phyloP scores from a whole-genome alignment of 2,888 invertebrate genomes.

The Amphipyra berbera region DNA sequence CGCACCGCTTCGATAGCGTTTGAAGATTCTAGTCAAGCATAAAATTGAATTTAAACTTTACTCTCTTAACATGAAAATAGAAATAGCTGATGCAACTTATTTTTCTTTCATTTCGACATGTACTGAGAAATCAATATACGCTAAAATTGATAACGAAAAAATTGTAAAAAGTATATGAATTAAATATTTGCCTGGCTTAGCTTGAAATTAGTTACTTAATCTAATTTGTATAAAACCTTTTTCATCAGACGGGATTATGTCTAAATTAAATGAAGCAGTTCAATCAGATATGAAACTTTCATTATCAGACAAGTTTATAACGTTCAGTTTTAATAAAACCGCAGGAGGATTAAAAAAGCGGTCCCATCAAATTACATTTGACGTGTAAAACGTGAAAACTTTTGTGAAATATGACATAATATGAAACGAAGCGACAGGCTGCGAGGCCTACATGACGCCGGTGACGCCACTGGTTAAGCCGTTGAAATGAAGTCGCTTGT shows the following conservation, averaged over 20 bases:
- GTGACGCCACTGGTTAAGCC: constrained; percentile 45
- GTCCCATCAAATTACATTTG: constrained; percentile 48
- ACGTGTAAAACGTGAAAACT: constrained; percentile 46
- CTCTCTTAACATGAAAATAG: constrained; percentile 30
- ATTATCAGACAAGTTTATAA: constrained; percentile 21
- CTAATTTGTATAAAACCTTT: constrained; percentile 3
- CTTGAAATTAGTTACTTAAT: constrained; percentile 1
- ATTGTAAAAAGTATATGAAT: too few relatives aligned
- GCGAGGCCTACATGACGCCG: constrained; percentile 33
- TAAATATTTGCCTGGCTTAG: too few relatives aligned
- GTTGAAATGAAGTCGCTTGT: constrained; percentile 56
- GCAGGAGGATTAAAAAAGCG: constrained; percentile 26
- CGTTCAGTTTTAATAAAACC: constrained; percentile 36
- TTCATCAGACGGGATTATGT: background rate
- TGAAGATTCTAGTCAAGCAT: constrained; percentile 35
- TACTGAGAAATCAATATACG: background rate
- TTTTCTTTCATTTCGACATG: constrained; percentile 1
- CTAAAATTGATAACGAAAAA: too few relatives aligned
- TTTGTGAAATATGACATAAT: constrained; percentile 51
- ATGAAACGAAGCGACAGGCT: constrained; percentile 7
- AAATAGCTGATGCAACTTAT: constrained; percentile 26
- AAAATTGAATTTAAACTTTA: constrained; percentile 44
- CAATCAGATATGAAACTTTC: constrained; percentile 14
- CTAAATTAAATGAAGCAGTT: constrained; percentile 23
- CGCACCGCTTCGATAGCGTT: constrained; percentile 28